A percentile compares a stretch with the other conserved stretches of the same genome.
phyloP scores from a whole-genome alignment of 1,140 invertebrate genomes.

The Gryllus bimaculatus region DNA sequence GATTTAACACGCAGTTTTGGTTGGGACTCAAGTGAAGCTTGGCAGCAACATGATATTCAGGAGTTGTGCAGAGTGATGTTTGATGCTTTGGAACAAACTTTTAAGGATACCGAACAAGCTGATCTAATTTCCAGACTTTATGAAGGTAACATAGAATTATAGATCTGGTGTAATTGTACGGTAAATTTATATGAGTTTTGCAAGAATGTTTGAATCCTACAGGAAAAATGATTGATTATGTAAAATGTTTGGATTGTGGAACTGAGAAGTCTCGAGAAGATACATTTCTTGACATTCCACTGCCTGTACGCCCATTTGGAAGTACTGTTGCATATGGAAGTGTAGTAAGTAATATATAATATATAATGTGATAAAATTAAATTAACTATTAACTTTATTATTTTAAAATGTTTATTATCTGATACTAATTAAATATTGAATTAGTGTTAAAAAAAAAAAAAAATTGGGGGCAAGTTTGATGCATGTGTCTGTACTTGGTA shows the following conservation, averaged over 20 bases:
- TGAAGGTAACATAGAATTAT: slow-evolving; percentile 38
- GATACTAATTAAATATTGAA: background rate
- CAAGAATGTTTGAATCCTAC: slow-evolving; percentile 31
- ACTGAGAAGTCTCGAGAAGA: slow-evolving; percentile 77
- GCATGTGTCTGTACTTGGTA: too few species aligned
- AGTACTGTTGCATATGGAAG: slow-evolving; percentile 60
- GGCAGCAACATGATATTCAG: slow-evolving; percentile 90
- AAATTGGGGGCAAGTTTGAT: too few species aligned
- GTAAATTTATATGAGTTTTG: background rate
- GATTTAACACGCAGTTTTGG: slow-evolving; percentile 83
- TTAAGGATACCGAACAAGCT: slow-evolving; percentile 73
- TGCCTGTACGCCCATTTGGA: slow-evolving; percentile 79
- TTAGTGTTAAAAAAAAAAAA: too few species aligned
- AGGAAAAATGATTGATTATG: slow-evolving; percentile 86
- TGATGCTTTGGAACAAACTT: slow-evolving; percentile 79
- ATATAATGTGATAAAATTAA: background rate
- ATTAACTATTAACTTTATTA: background rate
- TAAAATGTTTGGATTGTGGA: slow-evolving; percentile 80
- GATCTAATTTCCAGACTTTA: slow-evolving; percentile 73
- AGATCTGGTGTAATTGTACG: background rate
- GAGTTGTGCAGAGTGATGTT: slow-evolving; percentile 88
- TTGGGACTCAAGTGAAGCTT: slow-evolving; percentile 83
- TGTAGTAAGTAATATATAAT: slow-evolving; percentile 17
- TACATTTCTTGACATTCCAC: slow-evolving; percentile 79
- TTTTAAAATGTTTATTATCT: slow-evolving; percentile 24